Evolutionary conservation across 2,888 invertebrate genomes (phyloP), one percentile per base, ranked within the genome.

Genomic region (Cryptocephalus primarius): DNA sequence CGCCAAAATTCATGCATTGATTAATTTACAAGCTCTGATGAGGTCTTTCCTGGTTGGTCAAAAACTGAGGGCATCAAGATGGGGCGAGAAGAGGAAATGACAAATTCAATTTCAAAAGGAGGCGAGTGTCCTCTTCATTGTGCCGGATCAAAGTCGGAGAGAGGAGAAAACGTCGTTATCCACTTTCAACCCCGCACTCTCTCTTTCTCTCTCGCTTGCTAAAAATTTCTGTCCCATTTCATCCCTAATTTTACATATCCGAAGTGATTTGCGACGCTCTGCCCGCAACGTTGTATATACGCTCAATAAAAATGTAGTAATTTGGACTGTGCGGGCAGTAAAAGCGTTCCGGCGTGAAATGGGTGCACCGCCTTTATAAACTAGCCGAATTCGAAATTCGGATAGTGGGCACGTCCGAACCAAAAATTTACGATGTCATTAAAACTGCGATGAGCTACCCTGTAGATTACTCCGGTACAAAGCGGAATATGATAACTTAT

Each of bases 401-500:
- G 22, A 22, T 22, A 22, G 22, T 22, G 22, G 22, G 22, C 22
- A 22, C 22, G 22, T 22, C 58, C 57, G 57, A 53, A 48, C 50
- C 54, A 55, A 57, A 63, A 61, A 62, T 66, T 66, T 65, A 66
- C 59, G 61, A 58, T 50, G 57, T 59, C 59, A 64, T 66, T 65
- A 66, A 63, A 64, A 54, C 53, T 55, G 60, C 62, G 63, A 61
- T 60, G 61, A 61, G 60, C 61, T 50, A 55, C 62, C 60, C 61
- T 57, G 55, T 57, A 60, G 60, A 65, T 60, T 59, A 56, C 57
- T 33, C 51, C 55, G 60, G 57, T 22, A 64, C 65, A 65, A 65
- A 63, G 63, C 60, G 49, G 50, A 53, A 59, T 59, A 62, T 62
- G 63, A 63, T 64, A 65, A 63, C 61, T 64, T 65, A 65, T 63